Conservation (phyloP, 2,797 vertebrate genomes). For the Bovichtus diacanthus region DNA sequence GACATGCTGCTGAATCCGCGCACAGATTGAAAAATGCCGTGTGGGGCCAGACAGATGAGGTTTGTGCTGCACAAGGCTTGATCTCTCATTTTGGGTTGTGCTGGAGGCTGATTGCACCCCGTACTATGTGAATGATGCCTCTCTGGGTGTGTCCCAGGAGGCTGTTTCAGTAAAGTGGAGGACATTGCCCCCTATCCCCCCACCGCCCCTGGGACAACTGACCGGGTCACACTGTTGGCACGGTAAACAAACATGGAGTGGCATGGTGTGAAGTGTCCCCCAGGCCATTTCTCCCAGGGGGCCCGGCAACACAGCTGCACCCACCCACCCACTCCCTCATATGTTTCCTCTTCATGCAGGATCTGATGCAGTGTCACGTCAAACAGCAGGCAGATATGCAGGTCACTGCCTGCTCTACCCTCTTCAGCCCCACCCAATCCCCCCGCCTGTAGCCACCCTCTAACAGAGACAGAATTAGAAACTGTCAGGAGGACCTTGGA, state of each 20-base stretch:
- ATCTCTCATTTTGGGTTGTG: conserved; percentile 69
- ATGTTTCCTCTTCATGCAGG: conserved; percentile 38
- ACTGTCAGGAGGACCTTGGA: conserved; percentile 64
- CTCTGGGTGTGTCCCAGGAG: conserved; percentile 56
- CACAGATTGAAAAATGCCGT: conserved; percentile 73
- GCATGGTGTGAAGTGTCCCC: conserved; percentile 72
- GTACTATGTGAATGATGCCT: conserved; percentile 70
- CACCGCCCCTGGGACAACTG: conserved; percentile 58
- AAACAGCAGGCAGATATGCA: conserved; percentile 33
- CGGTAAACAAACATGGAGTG: conserved; percentile 77
- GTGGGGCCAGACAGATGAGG: conserved; percentile 72
- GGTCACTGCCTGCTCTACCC: conserved; percentile 20
- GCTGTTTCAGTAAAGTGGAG: conserved; percentile 62
- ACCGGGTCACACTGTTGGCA: conserved; percentile 72
- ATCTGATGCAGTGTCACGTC: conserved; percentile 47
- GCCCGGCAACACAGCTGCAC: conserved; percentile 51
- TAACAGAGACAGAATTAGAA: conserved; percentile 60
- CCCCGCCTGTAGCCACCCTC: conserved; percentile 31
- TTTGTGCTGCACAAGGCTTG: conserved; percentile 61
- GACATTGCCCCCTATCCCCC: conserved; percentile 47
- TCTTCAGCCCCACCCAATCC: conserved; percentile 28
- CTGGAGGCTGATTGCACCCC: conserved; percentile 70
- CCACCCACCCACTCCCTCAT: not conserved
- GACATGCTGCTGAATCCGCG: conserved; percentile 54
- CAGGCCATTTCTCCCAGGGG: conserved; percentile 50